Base-by-base conservation (phyloP, 2,113 vertebrate species). In the Aptenodytes patagonicus region DNA sequence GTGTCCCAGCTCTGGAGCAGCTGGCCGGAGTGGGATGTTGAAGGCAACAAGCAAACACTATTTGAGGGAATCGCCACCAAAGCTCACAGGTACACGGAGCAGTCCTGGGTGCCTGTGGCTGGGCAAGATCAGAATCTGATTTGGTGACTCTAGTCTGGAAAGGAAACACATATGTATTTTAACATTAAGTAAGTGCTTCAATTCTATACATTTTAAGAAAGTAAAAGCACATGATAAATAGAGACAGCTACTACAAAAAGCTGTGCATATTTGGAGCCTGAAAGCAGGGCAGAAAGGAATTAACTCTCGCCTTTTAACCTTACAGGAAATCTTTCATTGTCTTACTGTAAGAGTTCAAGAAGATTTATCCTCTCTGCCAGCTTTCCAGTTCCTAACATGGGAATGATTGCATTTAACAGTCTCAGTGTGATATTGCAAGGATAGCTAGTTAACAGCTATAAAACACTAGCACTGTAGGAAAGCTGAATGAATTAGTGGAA, bases 71-170 rank as follows among this genome's bases (percentile, higher is more conserved):
- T 15, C 15, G 10, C 31, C 31, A 54, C 21, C 31, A 68, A 52
- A 79, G 26, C 13, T 42, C 40, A n/a, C 6, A 60, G 26, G 12
- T 22, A 36, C 2, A 3, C 1, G 0, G 21, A 57, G 19, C 0
- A 1, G 9, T 51, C 26, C 46, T 60, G 10, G 8, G 10, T 1
- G 1, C 7, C 15, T n/a, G 29, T 38, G 20, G 5, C 13, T 54
- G 20, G 11, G 22, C 19, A 62, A 70, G 46, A 61, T 34, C 18
- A 55, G 52, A 60, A 57, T 32, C 13, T 47, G 29, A 55, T 69
- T 51, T 81, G 17, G 2, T 60, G 54, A 60, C 17, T 55, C 32
- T 47, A 4, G 21, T 28, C 25, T 85, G 19, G n/a, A 87, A 81
- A 70, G 16, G 6, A 68, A 86, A 69, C 3, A 22, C 2, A 9